These are phyloP conservation scores for Scopus umbretta DNA, from an alignment of 2,113 vertebrate genomes.

Conservation along the genomic window DNA sequence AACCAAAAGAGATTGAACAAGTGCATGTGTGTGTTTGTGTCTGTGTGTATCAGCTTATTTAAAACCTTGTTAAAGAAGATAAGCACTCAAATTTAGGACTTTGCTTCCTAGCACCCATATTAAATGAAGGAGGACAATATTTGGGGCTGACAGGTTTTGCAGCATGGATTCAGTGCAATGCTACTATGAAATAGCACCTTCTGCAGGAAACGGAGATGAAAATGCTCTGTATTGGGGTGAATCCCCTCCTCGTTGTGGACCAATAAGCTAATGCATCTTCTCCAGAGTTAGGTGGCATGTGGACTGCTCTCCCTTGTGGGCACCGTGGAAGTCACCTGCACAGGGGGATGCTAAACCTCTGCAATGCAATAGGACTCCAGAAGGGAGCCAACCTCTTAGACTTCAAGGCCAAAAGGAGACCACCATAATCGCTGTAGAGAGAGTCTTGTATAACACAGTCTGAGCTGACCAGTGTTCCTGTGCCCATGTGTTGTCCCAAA, in stretches of 20 bases:
- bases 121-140: not conserved
- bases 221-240: not conserved
- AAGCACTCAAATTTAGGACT: not conserved
- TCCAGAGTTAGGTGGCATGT: not conserved
- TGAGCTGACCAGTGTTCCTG: not conserved
- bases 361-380: not conserved
- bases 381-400: not conserved
- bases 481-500: no score
- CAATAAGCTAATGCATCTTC: not conserved
- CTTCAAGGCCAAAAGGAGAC: not conserved
- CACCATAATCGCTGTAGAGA: not conserved
- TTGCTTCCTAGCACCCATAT: not conserved
- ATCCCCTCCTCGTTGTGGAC: not conserved
- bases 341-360: not conserved
- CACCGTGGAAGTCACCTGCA: not conserved
- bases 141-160: not conserved
- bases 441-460: not conserved
- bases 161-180: not conserved
- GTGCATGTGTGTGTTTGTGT: not conserved
- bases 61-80: not conserved
- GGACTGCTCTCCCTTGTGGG: not conserved
- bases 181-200: not conserved
- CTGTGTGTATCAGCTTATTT: not conserved
- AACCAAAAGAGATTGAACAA: not conserved
- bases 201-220: not conserved